These are phyloP conservation scores for Tragulus kanchil DNA, from an alignment of 2,113 vertebrate genomes.

Conservation along the genomic window DNA sequence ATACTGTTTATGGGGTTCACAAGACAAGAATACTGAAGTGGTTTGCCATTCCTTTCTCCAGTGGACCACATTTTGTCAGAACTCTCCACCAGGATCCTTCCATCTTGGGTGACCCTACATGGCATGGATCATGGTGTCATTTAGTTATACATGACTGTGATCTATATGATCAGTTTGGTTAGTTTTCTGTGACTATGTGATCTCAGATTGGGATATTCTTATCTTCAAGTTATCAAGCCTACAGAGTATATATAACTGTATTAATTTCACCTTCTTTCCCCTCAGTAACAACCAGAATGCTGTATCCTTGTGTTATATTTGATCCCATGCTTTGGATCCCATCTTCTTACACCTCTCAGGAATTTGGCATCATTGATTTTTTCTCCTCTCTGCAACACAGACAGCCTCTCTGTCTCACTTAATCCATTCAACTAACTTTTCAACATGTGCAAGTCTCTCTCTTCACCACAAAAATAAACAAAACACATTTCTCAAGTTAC, in stretches of 20 bases:
- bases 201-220: background rate
- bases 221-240: background rate
- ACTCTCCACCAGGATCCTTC: too few species aligned
- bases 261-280: background rate
- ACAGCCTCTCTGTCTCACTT: background rate
- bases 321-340: background rate
- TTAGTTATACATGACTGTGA: too few species aligned
- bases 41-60: too few species aligned
- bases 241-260: background rate
- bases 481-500: background rate
- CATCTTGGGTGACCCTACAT: too few species aligned
- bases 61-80: too few species aligned
- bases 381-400: background rate
- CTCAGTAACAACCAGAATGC: background rate
- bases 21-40: too few species aligned
- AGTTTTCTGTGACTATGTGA: too few species aligned
- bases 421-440: background rate
- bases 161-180: too few species aligned
- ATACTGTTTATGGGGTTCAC: too few species aligned
- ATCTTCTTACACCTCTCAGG: background rate
- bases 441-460: background rate
- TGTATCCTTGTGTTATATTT: background rate
- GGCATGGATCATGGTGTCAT: too few species aligned
- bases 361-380: background rate
- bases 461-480: constrained; percentile 4